Conservation (phyloP, 2,797 vertebrate species). For the Rhadinocentrus ornatus region DNA sequence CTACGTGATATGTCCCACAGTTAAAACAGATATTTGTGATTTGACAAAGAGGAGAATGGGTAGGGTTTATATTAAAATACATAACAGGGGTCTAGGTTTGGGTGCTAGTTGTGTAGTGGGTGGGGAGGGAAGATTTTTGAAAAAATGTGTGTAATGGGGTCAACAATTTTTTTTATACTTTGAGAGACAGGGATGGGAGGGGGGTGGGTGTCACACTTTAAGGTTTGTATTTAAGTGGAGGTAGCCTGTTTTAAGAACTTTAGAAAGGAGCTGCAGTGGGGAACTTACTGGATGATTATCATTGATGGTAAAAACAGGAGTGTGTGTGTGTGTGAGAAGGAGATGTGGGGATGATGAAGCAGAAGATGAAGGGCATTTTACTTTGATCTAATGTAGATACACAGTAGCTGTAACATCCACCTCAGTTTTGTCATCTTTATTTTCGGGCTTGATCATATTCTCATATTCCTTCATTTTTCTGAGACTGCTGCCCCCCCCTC, state of each 20-base stretch:
- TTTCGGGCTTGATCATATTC: conserved; percentile 30
- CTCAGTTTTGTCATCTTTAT: conserved; percentile 53
- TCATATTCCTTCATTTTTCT: conserved; percentile 52
- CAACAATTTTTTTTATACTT: conserved; percentile 76
- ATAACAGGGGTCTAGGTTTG: conserved; percentile 40
- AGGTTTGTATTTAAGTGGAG: conserved; percentile 81
- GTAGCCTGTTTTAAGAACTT: conserved; percentile 73
- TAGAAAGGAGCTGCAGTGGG: conserved; percentile 50
- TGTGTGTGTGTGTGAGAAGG: conserved; percentile 40
- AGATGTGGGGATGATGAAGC: conserved; percentile 21
- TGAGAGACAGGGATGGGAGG: conserved; percentile 66
- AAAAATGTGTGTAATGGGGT: conserved; percentile 72
- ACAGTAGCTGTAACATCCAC: conserved; percentile 65
- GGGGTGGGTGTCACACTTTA: conserved; percentile 60
- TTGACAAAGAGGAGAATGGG: conserved; percentile 6
- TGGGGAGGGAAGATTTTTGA: conserved; percentile 62
- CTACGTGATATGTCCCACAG: conserved; percentile 51
- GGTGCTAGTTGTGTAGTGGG: conserved; percentile 33
- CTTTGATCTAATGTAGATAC: conserved; percentile 62
- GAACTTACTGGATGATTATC: conserved; percentile 56
- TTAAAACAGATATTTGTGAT: conserved; percentile 29
- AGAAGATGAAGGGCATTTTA: conserved; percentile 58
- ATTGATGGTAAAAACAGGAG: conserved; percentile 25
- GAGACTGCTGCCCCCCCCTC: conserved; percentile 56
- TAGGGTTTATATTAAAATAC: conserved; percentile 47